Evolutionary conservation across 1,140 invertebrate species (phyloP), one percentile per base, ranked within the genome.

Genomic region (Bombyx mori): DNA sequence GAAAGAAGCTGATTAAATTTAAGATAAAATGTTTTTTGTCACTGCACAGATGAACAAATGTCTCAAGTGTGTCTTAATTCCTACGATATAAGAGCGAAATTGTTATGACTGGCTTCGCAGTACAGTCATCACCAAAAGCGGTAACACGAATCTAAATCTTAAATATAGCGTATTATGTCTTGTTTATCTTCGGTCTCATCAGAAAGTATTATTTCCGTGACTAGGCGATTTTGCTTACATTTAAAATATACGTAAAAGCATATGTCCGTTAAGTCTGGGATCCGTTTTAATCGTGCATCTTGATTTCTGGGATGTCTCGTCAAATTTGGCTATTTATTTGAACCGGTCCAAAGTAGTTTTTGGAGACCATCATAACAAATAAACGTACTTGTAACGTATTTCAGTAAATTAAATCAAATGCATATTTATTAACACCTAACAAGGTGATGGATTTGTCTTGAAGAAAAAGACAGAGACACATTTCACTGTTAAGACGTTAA

Each of bases 1-100:
- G 54, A 58, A 69, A 66, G 58, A 59, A 65, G 54, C 49, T 64
- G 57, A 71, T 70, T 63, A 61, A 57, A 65, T 54, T 52, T 42
- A 46, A 61, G 66, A 69, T 69, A 68, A 66, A 52, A 50, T 44
- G 26, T 35, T 35, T 35, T 35, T 35, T 35, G 26, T 35, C 26
- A 35, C 4, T 35, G 26, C 26, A 35, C 26, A 35, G 26, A 35
- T 35, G 4, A 3, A 35, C 26, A 35, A 5, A 35, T 5, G 26
- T 35, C 26, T 35, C 26, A 35, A 35, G 26, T 35, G 26, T 35
- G 26, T 35, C 26, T 35, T 35, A 35, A 35, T 1, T 35, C 26
- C 2, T 35, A 35, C 2, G 26, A 35, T 35, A 35, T 35, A 35
- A 35, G 26, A 35, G 0, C 35, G 26, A 48, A 48, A 48, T 46